A percentile compares a stretch with the other conserved stretches of the same genome.
These are phyloP conservation scores for Scomber scombrus DNA, from an alignment of 2,113 vertebrate genomes.

Conservation along the genomic window DNA sequence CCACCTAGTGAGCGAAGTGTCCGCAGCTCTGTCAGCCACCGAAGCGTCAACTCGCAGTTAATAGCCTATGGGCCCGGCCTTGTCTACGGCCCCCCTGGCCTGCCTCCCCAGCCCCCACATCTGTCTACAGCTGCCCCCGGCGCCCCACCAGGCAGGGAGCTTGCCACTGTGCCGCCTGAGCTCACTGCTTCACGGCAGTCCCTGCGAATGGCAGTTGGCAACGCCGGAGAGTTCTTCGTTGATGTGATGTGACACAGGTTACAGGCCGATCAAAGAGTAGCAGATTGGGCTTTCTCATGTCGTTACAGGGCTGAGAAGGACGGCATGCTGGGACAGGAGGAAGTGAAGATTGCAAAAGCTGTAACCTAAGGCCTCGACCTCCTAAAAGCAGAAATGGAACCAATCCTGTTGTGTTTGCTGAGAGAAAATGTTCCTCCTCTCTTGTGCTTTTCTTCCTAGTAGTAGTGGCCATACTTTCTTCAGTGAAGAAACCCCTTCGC, in stretches of 20 bases:
- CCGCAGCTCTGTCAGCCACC: slow-evolving; percentile 91
- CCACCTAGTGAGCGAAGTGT: slow-evolving; percentile 90
- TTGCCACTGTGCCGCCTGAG: slow-evolving; percentile 94
- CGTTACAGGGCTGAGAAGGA: slow-evolving; percentile 36
- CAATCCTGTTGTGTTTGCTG: slow-evolving; percentile 57
- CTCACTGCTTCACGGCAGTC: slow-evolving; percentile 98
- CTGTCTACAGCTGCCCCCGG: slow-evolving; percentile 87
- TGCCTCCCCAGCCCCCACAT: slow-evolving; percentile 90
- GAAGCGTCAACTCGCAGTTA: slow-evolving; percentile 88
- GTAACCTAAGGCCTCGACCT: slow-evolving; percentile 36
- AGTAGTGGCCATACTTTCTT: slow-evolving; percentile 82
- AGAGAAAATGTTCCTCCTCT: slow-evolving; percentile 58
- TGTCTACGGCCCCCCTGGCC: slow-evolving; percentile 85
- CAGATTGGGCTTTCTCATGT: slow-evolving; percentile 44
- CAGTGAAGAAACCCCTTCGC: slow-evolving; percentile 81
- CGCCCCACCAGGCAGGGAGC: slow-evolving; percentile 91
- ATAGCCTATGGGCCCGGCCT: slow-evolving; percentile 80
- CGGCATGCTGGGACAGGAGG: slow-evolving; percentile 7
- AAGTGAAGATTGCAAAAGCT: slow-evolving; percentile 44
- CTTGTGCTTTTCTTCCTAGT: slow-evolving; percentile 68
- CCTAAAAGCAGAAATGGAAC: slow-evolving; percentile 48
- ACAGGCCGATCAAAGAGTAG: slow-evolving; percentile 44
- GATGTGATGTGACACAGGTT: slow-evolving; percentile 94
- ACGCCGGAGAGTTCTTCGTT: slow-evolving; percentile 98
- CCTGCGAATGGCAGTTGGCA: slow-evolving; percentile 97